A percentile compares a stretch with the other conserved stretches of the same genome.
phyloP scores from a whole-genome alignment of 2,797 vertebrate species.

The Kryptolebias ocellatus region DNA sequence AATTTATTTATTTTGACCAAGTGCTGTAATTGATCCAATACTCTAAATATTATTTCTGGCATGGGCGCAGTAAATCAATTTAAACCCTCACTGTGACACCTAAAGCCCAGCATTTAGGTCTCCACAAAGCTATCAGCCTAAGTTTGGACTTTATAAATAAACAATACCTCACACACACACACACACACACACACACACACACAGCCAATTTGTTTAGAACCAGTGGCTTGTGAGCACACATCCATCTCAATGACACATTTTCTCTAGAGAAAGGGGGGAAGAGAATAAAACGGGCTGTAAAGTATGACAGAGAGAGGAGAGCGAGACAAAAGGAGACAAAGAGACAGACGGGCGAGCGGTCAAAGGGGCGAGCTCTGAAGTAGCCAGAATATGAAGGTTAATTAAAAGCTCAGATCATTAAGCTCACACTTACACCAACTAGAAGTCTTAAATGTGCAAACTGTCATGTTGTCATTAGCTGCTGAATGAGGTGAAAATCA shows the following conservation, averaged over 20 bases:
- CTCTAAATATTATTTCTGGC: too few species aligned
- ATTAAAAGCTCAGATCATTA: constrained; percentile 51
- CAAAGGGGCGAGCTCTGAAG: neutral
- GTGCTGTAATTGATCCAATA: too few species aligned
- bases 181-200: neutral
- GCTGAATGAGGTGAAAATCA: constrained; percentile 19
- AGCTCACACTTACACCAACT: constrained; percentile 36
- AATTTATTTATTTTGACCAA: too few species aligned
- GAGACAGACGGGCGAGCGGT: neutral
- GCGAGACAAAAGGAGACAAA: neutral
- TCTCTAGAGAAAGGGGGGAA: constrained; percentile 6
- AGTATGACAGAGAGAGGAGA: constrained; percentile 4
- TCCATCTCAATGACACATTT: constrained; percentile 28
- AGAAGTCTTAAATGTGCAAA: constrained; percentile 34
- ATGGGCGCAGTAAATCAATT: too few species aligned
- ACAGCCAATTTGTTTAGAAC: constrained; percentile 34
- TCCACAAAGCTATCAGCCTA: neutral
- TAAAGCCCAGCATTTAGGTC: neutral
- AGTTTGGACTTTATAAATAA: neutral
- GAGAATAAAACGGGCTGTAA: constrained; percentile 3
- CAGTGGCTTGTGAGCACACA: constrained; percentile 20
- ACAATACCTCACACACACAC: neutral
- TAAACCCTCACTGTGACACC: neutral
- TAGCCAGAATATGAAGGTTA: constrained; percentile 26
- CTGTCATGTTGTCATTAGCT: constrained; percentile 28